These are phyloP conservation scores for Lasiurus borealis DNA, from an alignment of 2,113 vertebrate genomes.

Conservation along the genomic window DNA sequence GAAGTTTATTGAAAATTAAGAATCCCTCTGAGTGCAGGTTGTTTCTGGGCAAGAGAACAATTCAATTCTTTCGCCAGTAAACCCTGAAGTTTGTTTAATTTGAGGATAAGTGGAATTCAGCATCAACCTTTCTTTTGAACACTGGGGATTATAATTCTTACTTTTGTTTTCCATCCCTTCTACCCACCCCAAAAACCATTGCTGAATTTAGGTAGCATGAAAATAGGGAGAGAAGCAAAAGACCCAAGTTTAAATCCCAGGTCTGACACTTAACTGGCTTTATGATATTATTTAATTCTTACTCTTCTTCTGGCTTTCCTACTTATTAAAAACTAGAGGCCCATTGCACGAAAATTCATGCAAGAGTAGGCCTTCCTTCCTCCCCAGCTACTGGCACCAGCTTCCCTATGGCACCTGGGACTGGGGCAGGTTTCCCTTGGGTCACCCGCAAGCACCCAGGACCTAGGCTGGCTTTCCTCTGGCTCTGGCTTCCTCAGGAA, in stretches of 20 bases:
- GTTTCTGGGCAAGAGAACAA: background rate
- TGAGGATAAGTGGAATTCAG: background rate
- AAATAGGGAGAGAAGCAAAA: background rate
- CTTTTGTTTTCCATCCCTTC: background rate
- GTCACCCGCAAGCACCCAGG: too few species aligned
- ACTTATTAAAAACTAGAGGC: constrained; percentile 11
- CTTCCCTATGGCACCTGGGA: too few species aligned
- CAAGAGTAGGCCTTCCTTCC: too few species aligned
- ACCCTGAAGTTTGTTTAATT: background rate
- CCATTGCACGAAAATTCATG: too few species aligned
- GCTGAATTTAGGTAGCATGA: background rate
- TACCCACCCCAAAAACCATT: background rate
- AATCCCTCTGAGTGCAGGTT: background rate
- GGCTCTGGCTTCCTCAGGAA: too few species aligned
- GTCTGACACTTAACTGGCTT: background rate
- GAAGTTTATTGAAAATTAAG: background rate
- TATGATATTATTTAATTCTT: background rate
- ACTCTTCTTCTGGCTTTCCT: constrained; percentile 13
- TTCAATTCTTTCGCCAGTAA: background rate
- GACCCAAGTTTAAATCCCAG: background rate
- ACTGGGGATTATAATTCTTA: background rate
- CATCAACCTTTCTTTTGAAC: background rate
- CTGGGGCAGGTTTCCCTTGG: too few species aligned
- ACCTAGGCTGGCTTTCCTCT: too few species aligned
- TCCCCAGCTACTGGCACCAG: too few species aligned